Percentiles rank a stretch among this genome's conserved stretches.
These are phyloP conservation scores for Euplexia lucipara DNA, from an alignment of 2,888 invertebrate genomes.

Conservation along the genomic window DNA sequence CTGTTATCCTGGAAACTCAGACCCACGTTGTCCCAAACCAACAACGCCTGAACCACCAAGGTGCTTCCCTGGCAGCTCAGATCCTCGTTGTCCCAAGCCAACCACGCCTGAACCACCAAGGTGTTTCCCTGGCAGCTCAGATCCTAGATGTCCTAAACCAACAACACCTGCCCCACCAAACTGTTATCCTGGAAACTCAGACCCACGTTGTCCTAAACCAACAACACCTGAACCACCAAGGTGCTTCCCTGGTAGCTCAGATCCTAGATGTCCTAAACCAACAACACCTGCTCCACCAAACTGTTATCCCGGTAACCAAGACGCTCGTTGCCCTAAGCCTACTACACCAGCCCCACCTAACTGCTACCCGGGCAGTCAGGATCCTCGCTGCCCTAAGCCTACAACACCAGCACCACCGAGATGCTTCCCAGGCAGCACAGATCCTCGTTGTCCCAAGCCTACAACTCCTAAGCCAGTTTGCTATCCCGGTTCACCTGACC, in stretches of 20 bases:
- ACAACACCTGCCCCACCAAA: not conserved
- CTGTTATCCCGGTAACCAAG: constrained; percentile 61
- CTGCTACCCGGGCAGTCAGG: constrained; percentile 67
- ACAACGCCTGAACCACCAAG: constrained; percentile 65
- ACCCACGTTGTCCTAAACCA: constrained; percentile 66
- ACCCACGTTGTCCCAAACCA: constrained; percentile 14
- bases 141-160: constrained; percentile 56
- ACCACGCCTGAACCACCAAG: constrained; percentile 64
- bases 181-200: constrained; percentile 10
- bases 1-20: constrained; percentile 16
- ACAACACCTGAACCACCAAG: constrained; percentile 53
- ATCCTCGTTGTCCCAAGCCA: constrained; percentile 66
- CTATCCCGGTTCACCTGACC: constrained; percentile 56
- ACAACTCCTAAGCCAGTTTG: constrained; percentile 46
- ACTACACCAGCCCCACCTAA: constrained; percentile 65
- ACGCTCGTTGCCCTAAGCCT: constrained; percentile 65
- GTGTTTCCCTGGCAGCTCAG: constrained; percentile 10
- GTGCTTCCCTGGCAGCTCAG: constrained; percentile 64
- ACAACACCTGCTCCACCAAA: constrained; percentile 65
- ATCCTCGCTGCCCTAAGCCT: constrained; percentile 68
- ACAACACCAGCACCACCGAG: constrained; percentile 54
- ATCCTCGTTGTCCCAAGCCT: constrained; percentile 42
- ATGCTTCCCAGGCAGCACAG: not conserved
- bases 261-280: constrained; percentile 65
- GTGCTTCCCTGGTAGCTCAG: constrained; percentile 62